Evolutionary conservation across 2,797 vertebrate genomes (phyloP).

Genomic region (Halcyon smyrnensis): DNA sequence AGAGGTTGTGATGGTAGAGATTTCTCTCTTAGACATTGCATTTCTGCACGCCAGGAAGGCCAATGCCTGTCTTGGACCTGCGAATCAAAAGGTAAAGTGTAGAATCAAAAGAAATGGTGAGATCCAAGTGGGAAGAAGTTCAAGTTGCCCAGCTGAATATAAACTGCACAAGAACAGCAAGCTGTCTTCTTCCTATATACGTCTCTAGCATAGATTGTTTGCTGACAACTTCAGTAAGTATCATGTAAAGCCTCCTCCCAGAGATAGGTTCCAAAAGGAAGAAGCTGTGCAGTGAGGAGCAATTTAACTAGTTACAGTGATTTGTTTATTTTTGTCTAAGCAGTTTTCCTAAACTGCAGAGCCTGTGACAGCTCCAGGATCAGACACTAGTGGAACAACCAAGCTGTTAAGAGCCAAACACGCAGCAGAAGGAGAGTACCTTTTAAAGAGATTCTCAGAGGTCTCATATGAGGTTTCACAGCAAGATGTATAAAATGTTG

Average conservation of each 20-base stretch:
- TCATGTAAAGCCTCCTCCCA: neutral
- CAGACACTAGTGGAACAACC: neutral
- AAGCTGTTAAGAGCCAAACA: accelerated
- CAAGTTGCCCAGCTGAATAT: neutral
- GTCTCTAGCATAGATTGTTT: neutral
- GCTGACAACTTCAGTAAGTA: neutral
- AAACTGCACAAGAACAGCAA: neutral
- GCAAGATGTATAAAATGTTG: neutral
- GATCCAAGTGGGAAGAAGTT: neutral
- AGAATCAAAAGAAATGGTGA: neutral
- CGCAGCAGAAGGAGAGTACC: neutral
- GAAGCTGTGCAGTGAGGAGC: neutral
- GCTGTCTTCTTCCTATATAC: neutral
- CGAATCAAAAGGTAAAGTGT: neutral
- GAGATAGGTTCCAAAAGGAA: neutral
- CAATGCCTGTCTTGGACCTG: neutral
- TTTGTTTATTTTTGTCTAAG: neutral
- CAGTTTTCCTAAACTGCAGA: neutral
- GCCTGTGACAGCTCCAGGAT: neutral
- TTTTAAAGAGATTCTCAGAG: neutral
- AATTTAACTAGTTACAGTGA: neutral
- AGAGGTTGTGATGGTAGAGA: neutral
- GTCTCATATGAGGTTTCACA: neutral
- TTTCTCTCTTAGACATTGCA: neutral
- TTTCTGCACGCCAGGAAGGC: neutral